Percentiles rank a stretch among this genome's conserved stretches.
Evolutionary conservation across 2,113 vertebrate genomes (phyloP).

Genomic region (Erythrolamprus reginae): DNA sequence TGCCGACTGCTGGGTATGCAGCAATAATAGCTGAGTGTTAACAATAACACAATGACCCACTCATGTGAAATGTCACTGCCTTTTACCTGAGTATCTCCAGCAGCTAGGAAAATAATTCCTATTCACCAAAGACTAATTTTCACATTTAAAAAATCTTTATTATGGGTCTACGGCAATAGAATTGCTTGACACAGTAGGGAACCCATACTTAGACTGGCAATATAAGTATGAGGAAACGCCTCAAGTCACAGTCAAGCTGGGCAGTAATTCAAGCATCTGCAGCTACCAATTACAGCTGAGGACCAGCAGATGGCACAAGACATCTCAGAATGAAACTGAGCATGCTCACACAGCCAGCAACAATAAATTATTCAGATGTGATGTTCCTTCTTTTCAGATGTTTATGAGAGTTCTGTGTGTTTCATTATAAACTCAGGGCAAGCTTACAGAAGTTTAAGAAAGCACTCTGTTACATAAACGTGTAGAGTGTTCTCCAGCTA

Average conservation of each 20-base stretch:
- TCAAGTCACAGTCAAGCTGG: slow-evolving; percentile 37
- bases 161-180: slow-evolving; percentile 40
- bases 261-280: slow-evolving; percentile 26
- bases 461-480: not conserved
- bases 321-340: slow-evolving; percentile 36
- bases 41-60: slow-evolving; percentile 24
- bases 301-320: slow-evolving; percentile 49
- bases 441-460: not conserved
- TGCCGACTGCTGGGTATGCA: not conserved
- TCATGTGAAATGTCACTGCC: slow-evolving; percentile 8
- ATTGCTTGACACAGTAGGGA: slow-evolving; percentile 33
- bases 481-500: not conserved
- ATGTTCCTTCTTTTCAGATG: not conserved
- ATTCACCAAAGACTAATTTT: slow-evolving; percentile 58
- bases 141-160: slow-evolving; percentile 46
- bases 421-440: not conserved
- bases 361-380: not conserved
- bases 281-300: not conserved
- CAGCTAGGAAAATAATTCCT: slow-evolving; percentile 51
- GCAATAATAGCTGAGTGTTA: slow-evolving; percentile 28
- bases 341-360: not conserved
- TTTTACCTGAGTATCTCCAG: slow-evolving; percentile 47
- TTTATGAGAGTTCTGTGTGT: not conserved
- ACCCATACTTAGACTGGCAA: slow-evolving; percentile 1
- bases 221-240: slow-evolving; percentile 34